These are phyloP conservation scores for Eupithecia subfuscata DNA, from an alignment of 2,888 invertebrate genomes.

Conservation along the genomic window DNA sequence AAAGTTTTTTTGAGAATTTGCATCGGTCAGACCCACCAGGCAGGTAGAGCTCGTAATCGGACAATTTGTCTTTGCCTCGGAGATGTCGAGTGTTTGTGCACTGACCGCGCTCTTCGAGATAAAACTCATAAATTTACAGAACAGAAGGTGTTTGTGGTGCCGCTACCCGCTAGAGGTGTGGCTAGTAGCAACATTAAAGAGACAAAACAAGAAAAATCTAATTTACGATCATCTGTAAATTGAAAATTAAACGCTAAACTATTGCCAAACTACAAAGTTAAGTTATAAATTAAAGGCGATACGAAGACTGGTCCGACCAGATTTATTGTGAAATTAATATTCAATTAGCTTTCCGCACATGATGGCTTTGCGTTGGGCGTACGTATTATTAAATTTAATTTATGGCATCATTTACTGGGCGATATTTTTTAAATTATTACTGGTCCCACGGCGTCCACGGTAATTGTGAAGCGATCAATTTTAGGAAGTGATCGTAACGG, in stretches of 20 bases:
- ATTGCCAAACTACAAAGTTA: constrained; percentile 62
- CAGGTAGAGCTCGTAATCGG: constrained; percentile 82
- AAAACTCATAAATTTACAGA: constrained; percentile 80
- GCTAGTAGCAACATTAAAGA: constrained; percentile 60
- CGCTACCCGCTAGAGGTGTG: constrained; percentile 70
- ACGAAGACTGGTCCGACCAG: constrained; percentile 72
- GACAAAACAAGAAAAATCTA: constrained; percentile 49
- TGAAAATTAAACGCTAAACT: constrained; percentile 50
- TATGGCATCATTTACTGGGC: constrained; percentile 81
- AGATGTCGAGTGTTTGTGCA: constrained; percentile 80
- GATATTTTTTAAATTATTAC: constrained; percentile 81
- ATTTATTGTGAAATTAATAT: constrained; percentile 83
- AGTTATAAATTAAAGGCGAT: constrained; percentile 74
- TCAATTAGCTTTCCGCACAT: constrained; percentile 84
- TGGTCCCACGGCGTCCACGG: constrained; percentile 68
- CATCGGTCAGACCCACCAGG: constrained; percentile 72
- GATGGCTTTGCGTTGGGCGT: constrained; percentile 78
- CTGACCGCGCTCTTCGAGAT: constrained; percentile 80
- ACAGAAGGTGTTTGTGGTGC: constrained; percentile 80
- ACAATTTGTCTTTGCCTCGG: constrained; percentile 82
- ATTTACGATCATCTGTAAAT: constrained; percentile 51
- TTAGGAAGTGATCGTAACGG: constrained; percentile 57
- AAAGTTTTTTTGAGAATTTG: constrained; percentile 64
- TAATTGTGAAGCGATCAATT: constrained; percentile 70
- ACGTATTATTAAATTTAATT: constrained; percentile 82